Evolutionary conservation across 2,113 vertebrate species (phyloP), one percentile per base, ranked within the genome.

Genomic region (Nerophis ophidion): DNA sequence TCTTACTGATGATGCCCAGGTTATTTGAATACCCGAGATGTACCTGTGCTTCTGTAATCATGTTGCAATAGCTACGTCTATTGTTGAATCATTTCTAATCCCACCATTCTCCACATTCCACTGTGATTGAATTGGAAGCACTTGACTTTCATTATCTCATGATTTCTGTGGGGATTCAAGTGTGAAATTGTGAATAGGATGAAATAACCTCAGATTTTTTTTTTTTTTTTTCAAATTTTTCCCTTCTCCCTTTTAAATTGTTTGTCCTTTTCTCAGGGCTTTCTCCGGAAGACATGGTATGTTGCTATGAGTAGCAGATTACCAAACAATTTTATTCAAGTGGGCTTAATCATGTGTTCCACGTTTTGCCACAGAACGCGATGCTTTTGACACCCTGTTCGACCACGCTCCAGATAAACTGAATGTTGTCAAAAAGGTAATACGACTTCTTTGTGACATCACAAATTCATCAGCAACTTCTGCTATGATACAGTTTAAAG

Each of bases 351-450:
- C 1, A 51, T 72, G 4, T 19, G 1, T 64, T 16, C 54, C 40
- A 1, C 55, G 45, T 8, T 85, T 87, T 57, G 86, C 60, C 85
- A 36, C 88, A 99, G 97, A 99, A 76, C 92, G 95, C 1, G 97
- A 99, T 49, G 97, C 96, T 15, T 99, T 99, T 12, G 95, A 99
- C 86, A 98, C 97, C 13, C 84, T 99, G 65, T 98, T 98, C 50
- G 97, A 99, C 84, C 96, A 98, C 0, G 95, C 97, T 12, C 97
- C 97, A 6, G 97, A 99, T 82, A 98, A 99, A 71, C 93, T 99
- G 48, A 98, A 93, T 7, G 95, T 98, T 26, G 96, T 99, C 71
- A 98, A 98, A 84, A 98, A 97, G 96, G 95, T 99, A 85, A 0
- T 0, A 17, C 61, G 34, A 12, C 38, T 48, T 35, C 13, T 5